These are phyloP conservation scores for Macrobrachium nipponense DNA, from an alignment of 1,140 invertebrate genomes.

Conservation along the genomic window DNA sequence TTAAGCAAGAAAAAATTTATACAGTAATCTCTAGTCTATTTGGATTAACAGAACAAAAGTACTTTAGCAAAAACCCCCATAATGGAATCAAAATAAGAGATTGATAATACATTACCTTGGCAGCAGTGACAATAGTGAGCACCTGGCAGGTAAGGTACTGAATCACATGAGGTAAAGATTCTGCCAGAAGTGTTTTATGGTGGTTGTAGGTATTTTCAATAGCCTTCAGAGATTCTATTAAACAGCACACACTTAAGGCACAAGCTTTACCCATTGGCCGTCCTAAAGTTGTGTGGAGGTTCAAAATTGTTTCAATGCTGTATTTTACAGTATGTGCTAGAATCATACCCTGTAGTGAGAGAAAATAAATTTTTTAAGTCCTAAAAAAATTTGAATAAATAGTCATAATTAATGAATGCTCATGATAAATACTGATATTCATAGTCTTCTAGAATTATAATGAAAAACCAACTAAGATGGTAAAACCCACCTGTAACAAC, in stretches of 20 bases:
- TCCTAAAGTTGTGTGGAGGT: conserved; percentile 81
- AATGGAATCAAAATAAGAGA: not conserved
- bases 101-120: conserved; percentile 22
- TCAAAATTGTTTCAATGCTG: conserved; percentile 74
- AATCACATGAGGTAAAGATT: conserved; percentile 42
- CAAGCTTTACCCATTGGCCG: conserved; percentile 84
- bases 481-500: conserved; percentile 32
- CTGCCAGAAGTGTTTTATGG: conserved; percentile 40
- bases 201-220: conserved; percentile 51
- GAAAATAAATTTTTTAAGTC: not conserved
- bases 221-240: conserved; percentile 85
- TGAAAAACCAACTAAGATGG: not conserved
- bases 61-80: not conserved
- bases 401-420: no score
- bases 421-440: no score
- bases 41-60: not conserved
- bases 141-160: conserved; percentile 54
- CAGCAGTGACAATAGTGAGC: conserved; percentile 31
- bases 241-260: conserved; percentile 80
- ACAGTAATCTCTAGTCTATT: no score
- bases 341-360: conserved; percentile 36
- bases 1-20: no score
- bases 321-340: conserved; percentile 49
- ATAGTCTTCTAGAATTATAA: no score
- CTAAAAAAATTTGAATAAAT: no score